Base-by-base conservation (phyloP, 2,797 vertebrate genomes). In the Lateolabrax maculatus region DNA sequence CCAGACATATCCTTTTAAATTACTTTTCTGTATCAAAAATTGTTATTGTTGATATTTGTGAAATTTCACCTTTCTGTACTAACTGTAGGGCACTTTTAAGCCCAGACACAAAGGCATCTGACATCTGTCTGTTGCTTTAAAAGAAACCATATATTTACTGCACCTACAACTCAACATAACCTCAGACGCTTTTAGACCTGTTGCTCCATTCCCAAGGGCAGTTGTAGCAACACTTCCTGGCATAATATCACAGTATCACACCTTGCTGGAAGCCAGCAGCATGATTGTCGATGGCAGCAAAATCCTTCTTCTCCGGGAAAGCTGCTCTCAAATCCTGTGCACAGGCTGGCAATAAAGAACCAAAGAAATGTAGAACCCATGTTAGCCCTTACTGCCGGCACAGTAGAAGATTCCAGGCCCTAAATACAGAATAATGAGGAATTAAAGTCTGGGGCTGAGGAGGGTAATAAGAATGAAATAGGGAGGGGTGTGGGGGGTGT, bases 391-490 rank as follows among this genome's bases (percentile, higher is more conserved):
- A 25, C 84, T 84, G 81, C 82, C 13, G 64, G 63, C 5, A 61
- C 51, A 36, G 62, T 79, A 85, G 73, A 62, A 81, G 83, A 91
- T 89, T 89, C 77, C 66, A 61, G 84, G 64, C 77, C 83, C 72
- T 87, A 91, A 93, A 92, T 75, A 81, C 76, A 75, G 87, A 93
- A 92, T 90, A 94, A 93, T 91, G 83, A 90, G 77, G 84, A 75
- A 87, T 91, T 90, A 92, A 88, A 86, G 85, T 88, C 78, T 81
- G 77, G 79, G 75, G 86, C 81, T 84, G 83, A 86, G 74, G 51
- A 85, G 77, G 84, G 70, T 85, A 87, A 90, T 81, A 91, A 84
- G 80, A 81, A 64, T 64, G 80, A 69, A 72, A 64, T 34, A 16
- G 44, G 68, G 71, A 53, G 76, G 66, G 61, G 39, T 60, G 48